These are phyloP conservation scores for Limosa lapponica DNA, from an alignment of 2,797 vertebrate species.

Conservation along the genomic window DNA sequence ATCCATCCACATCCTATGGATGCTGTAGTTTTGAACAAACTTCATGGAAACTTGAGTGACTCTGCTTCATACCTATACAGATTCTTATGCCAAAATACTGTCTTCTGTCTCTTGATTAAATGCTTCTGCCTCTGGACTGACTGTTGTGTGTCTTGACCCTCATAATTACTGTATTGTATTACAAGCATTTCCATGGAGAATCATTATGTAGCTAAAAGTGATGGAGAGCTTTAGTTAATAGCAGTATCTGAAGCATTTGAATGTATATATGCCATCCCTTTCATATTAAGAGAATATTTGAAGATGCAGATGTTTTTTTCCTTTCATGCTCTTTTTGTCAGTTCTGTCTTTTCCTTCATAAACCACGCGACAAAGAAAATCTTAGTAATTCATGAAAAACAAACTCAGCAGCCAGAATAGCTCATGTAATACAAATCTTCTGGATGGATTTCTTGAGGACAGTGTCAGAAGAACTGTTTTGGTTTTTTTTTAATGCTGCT, in stretches of 20 bases:
- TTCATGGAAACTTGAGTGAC: background rate
- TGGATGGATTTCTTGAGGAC: conserved; percentile 10
- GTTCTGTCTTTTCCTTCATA: background rate
- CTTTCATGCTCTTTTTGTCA: background rate
- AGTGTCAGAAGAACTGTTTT: background rate
- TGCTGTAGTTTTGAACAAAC: background rate
- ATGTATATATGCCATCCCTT: background rate
- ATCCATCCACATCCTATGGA: background rate
- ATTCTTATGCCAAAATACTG: background rate
- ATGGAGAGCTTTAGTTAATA: background rate
- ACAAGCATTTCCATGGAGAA: background rate
- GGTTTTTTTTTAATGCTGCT: background rate
- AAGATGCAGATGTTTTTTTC: background rate
- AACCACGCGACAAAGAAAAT: background rate
- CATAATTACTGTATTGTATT: background rate
- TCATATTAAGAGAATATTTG: background rate
- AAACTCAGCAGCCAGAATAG: background rate
- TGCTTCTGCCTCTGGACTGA: background rate
- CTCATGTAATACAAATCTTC: background rate
- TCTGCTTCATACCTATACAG: background rate
- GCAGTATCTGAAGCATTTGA: background rate
- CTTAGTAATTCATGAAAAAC: conserved; percentile 12
- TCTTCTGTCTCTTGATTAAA: background rate
- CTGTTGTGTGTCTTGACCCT: background rate
- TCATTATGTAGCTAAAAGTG: background rate